These are phyloP conservation scores for Smutsia gigantea DNA, from an alignment of 2,797 vertebrate genomes.

Conservation along the genomic window DNA sequence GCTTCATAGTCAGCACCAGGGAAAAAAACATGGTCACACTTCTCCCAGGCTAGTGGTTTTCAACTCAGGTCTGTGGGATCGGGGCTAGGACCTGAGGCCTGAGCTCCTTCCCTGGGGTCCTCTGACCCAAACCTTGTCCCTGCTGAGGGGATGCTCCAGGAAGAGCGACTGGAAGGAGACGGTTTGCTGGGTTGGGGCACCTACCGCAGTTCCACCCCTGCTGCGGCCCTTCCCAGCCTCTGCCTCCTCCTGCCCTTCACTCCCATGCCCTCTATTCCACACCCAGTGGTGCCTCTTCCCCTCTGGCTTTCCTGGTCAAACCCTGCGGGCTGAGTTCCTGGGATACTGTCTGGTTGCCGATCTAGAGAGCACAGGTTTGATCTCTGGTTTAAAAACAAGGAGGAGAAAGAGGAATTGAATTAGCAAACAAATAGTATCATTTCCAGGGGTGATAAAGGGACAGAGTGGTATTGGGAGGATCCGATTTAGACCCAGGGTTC, in stretches of 20 bases:
- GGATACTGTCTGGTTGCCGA: neutral
- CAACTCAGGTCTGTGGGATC: neutral
- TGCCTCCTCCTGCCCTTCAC: neutral
- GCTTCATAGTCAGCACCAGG: slow-evolving; percentile 37
- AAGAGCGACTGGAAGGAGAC: neutral
- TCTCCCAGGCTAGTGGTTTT: slow-evolving; percentile 42
- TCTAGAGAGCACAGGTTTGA: neutral
- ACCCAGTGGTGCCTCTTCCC: neutral
- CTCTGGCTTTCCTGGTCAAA: neutral
- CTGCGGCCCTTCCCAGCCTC: neutral
- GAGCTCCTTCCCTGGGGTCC: neutral
- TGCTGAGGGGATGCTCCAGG: neutral
- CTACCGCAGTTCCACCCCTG: neutral
- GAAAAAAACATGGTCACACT: slow-evolving; percentile 28
- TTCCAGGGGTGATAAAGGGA: neutral
- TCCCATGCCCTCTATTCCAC: neutral
- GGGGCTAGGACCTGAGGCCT: neutral
- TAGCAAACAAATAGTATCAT: neutral
- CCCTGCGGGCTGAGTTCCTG: neutral
- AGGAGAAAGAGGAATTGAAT: neutral
- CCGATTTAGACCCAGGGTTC: neutral
- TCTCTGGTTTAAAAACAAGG: neutral
- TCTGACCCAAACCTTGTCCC: neutral
- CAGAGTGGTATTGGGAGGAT: neutral
- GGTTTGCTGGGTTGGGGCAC: neutral